phyloP scores from a whole-genome alignment of 2,888 invertebrate genomes.

The Tiliacea citrago region DNA sequence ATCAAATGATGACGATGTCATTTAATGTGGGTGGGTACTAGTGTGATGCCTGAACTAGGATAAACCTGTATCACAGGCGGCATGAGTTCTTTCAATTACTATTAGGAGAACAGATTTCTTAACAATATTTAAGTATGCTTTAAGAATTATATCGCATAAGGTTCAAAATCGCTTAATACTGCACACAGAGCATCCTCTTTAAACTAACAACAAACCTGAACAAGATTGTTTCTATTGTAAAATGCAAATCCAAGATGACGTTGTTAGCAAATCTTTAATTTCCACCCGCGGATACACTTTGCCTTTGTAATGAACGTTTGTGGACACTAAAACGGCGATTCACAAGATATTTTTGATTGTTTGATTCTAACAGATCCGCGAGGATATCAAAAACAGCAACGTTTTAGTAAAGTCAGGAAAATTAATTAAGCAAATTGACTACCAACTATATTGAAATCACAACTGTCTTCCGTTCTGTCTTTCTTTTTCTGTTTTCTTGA shows the following conservation, averaged over 20 bases:
- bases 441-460: too few species aligned
- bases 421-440: not conserved
- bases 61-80: too few species aligned
- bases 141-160: not conserved
- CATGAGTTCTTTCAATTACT: too few species aligned
- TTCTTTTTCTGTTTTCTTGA: too few species aligned
- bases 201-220: constrained; percentile 10
- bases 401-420: not conserved
- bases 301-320: constrained; percentile 65
- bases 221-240: constrained; percentile 27
- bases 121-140: too few species aligned
- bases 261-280: constrained; percentile 68
- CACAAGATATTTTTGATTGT: not conserved
- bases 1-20: too few species aligned
- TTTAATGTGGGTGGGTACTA: too few species aligned
- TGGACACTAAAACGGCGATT: constrained; percentile 46
- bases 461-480: too few species aligned
- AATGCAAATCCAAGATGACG: constrained; percentile 64
- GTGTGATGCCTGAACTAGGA: too few species aligned
- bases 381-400: not conserved
- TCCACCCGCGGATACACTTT: constrained; percentile 64
- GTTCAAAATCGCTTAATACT: not conserved
- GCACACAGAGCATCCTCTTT: not conserved
- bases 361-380: not conserved
- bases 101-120: too few species aligned